Percentiles rank a stretch among this genome's conserved stretches.
Evolutionary conservation across 2,113 vertebrate genomes (phyloP).

Genomic region (Trematocara macrostoma): DNA sequence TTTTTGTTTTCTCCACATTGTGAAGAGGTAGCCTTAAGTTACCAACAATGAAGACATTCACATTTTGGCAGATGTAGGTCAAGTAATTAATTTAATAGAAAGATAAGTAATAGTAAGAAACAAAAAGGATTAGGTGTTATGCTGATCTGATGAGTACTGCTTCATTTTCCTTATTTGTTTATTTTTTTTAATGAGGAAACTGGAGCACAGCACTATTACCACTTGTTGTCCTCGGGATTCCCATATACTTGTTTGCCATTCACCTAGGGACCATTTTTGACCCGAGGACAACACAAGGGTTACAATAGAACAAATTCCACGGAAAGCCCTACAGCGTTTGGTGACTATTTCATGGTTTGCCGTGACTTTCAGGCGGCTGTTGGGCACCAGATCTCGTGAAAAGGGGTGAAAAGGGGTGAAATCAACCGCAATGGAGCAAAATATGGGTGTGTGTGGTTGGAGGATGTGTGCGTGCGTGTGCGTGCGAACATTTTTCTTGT

Average conservation of each 20-base stretch:
- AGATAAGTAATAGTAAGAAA: background rate
- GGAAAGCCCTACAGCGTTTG: accelerated
- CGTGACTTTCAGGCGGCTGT: accelerated
- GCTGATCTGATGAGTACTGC: background rate
- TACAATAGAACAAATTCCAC: background rate
- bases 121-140: accelerated
- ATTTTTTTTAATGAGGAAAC: background rate
- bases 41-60: background rate
- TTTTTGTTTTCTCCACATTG: background rate
- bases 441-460: too few relatives aligned
- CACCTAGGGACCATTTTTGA: background rate
- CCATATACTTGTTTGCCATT: background rate
- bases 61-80: background rate
- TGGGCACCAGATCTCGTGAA: background rate
- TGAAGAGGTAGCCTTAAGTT: background rate
- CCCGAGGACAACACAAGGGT: background rate
- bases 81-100: background rate
- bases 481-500: too few relatives aligned
- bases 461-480: too few relatives aligned
- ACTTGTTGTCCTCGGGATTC: background rate
- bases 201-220: accelerated
- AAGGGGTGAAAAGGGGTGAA: background rate
- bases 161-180: background rate
- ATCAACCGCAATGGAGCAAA: too few relatives aligned
- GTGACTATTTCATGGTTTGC: background rate